Conservation (phyloP, 2,113 vertebrate species). For the Tringa solitaria region DNA sequence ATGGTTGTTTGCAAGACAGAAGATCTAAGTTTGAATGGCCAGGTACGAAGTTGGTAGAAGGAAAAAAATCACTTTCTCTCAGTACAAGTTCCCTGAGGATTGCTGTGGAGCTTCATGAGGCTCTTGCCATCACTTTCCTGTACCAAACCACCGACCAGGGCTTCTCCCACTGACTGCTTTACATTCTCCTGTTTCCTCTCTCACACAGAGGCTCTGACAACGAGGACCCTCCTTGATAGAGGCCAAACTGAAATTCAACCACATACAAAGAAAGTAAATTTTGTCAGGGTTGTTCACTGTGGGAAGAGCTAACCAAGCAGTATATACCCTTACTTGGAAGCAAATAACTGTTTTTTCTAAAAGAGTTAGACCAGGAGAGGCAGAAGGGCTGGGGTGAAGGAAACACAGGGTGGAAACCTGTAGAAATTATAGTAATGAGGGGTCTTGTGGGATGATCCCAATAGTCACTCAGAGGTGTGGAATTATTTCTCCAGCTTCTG, state of each 20-base stretch:
- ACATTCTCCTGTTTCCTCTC: background rate
- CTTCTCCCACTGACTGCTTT: background rate
- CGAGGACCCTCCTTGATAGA: background rate
- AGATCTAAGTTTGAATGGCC: background rate
- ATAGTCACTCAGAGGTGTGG: background rate
- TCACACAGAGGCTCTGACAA: background rate
- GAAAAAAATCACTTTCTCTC: background rate
- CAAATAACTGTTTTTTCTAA: background rate
- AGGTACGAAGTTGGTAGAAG: background rate
- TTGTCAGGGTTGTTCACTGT: background rate
- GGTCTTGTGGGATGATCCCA: background rate
- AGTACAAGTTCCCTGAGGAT: background rate
- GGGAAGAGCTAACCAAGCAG: background rate
- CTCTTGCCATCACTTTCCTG: background rate
- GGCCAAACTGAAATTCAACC: background rate
- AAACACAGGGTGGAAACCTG: background rate
- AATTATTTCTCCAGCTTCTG: background rate
- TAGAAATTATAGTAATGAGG: background rate
- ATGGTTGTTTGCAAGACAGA: background rate
- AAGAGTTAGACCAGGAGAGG: background rate
- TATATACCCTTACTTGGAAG: background rate
- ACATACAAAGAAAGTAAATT: rapidly evolving
- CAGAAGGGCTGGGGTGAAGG: background rate
- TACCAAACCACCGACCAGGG: background rate
- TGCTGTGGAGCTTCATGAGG: background rate